Percentiles rank a stretch among this genome's conserved stretches.
Conservation (phyloP, 1,140 invertebrate species). For the Drosophila lacertosa region DNA sequence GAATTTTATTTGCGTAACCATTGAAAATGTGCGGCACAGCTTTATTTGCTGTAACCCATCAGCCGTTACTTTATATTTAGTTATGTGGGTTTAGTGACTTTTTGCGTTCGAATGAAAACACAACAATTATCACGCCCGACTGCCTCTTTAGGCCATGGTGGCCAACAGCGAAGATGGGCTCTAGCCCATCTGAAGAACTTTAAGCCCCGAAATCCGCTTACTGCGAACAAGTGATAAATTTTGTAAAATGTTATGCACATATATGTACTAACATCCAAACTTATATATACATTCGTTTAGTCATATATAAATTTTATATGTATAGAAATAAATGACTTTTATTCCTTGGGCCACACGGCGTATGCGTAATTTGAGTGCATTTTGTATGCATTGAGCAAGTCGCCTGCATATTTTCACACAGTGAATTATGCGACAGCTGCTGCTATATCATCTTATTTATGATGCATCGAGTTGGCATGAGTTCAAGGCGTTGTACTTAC, state of each 20-base stretch:
- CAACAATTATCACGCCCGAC: slow-evolving; percentile 30
- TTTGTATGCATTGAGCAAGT: slow-evolving; percentile 3
- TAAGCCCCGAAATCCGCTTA: slow-evolving; percentile 25
- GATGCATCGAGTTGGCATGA: not conserved
- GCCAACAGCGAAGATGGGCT: slow-evolving; percentile 1
- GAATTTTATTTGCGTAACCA: slow-evolving; percentile 22
- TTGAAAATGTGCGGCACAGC: not conserved
- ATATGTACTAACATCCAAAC: too few species aligned
- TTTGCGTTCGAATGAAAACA: slow-evolving; percentile 22
- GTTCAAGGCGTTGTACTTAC: not conserved
- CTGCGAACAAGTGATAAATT: slow-evolving; percentile 43
- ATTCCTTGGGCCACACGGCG: slow-evolving; percentile 12
- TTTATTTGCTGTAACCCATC: not conserved
- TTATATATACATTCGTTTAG: too few species aligned
- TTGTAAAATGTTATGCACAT: not conserved
- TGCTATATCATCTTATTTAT: slow-evolving; percentile 20
- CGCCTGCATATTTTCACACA: slow-evolving; percentile 10
- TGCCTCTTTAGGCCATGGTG: slow-evolving; percentile 11
- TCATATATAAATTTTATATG: not conserved
- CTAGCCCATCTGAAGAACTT: slow-evolving; percentile 31
- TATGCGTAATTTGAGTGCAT: slow-evolving; percentile 41
- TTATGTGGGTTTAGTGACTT: slow-evolving; percentile 20
- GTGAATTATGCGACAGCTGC: slow-evolving; percentile 26
- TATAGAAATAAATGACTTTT: not conserved
- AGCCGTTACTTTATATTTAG: slow-evolving; percentile 6